A percentile compares a stretch with the other conserved stretches of the same genome.
These are phyloP conservation scores for Papilio polytes DNA, from an alignment of 1,140 invertebrate genomes.

Conservation along the genomic window DNA sequence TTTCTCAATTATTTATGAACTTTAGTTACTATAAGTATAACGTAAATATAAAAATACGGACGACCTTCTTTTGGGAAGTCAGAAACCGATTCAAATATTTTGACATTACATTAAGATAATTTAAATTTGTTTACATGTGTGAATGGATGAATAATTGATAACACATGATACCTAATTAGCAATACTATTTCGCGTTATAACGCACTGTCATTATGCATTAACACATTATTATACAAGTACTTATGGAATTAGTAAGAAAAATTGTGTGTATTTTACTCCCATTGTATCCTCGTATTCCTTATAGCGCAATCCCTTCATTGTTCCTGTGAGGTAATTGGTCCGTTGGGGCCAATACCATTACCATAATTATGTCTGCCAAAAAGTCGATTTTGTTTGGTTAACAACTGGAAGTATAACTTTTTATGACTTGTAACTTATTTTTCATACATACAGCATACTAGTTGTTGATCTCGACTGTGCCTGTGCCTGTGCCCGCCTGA, in stretches of 20 bases:
- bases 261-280: background rate
- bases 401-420: background rate
- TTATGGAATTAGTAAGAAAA: background rate
- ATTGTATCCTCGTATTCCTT: conserved; percentile 1
- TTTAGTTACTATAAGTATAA: too few species aligned
- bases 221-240: background rate
- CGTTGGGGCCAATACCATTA: background rate
- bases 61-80: too few species aligned
- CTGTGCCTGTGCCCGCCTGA: too few species aligned
- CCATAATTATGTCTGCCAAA: background rate
- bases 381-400: background rate
- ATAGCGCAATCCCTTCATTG: background rate
- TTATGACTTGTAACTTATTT: background rate
- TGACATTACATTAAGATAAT: too few species aligned
- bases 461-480: too few species aligned
- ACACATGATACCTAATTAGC: too few species aligned
- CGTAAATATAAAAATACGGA: too few species aligned
- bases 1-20: too few species aligned
- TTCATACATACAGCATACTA: background rate
- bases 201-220: background rate
- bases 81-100: too few species aligned
- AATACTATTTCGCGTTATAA: background rate
- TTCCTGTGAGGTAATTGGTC: conserved; percentile 7
- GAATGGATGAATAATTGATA: too few species aligned
- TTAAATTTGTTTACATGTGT: too few species aligned